Percentiles rank a stretch among this genome's conserved stretches.
These are phyloP conservation scores for Catharus bicknelli DNA, from an alignment of 2,113 vertebrate genomes.

Conservation along the genomic window DNA sequence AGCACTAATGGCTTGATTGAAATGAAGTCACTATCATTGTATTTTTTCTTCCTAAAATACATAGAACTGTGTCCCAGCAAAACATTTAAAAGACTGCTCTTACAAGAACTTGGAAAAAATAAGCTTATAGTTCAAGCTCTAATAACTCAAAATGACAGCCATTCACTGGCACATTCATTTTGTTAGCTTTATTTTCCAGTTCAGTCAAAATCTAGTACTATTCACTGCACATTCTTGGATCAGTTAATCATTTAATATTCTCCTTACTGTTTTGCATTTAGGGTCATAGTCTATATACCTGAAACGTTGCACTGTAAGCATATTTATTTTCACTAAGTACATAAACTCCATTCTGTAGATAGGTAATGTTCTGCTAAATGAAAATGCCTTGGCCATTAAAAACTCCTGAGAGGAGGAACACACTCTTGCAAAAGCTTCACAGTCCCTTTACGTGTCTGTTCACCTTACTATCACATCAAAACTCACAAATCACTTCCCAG, in stretches of 20 bases:
- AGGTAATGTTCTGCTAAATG: background rate
- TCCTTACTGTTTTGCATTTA: background rate
- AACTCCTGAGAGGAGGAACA: background rate
- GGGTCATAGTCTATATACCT: background rate
- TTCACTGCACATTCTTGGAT: background rate
- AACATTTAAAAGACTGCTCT: background rate
- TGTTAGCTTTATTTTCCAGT: background rate
- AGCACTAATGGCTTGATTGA: background rate
- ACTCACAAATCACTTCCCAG: background rate
- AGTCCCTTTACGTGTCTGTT: background rate
- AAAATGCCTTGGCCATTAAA: background rate
- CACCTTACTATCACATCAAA: background rate
- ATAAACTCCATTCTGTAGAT: background rate
- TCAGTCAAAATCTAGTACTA: background rate
- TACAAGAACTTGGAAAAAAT: background rate
- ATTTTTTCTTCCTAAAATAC: background rate
- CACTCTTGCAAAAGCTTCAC: background rate
- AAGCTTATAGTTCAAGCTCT: background rate
- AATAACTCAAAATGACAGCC: background rate
- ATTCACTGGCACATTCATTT: background rate
- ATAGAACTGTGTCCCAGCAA: background rate
- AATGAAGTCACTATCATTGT: background rate
- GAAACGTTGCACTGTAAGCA: background rate
- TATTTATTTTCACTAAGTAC: background rate
- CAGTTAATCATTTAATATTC: constrained; percentile 36